Conservation (phyloP, 2,888 invertebrate species). For the Amiota mariae region DNA sequence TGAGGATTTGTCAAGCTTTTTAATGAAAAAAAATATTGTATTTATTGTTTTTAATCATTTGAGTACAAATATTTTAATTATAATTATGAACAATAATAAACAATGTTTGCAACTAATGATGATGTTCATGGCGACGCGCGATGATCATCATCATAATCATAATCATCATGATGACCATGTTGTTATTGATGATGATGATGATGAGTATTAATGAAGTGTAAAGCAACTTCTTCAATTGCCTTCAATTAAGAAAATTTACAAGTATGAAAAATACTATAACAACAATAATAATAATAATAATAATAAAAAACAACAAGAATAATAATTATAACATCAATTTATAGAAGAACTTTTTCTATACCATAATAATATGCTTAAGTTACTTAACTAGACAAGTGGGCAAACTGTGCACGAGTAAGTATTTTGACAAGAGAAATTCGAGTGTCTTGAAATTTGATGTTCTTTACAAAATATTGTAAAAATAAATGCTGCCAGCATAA, state of each 20-base stretch:
- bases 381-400: slow-evolving; percentile 61
- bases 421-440: slow-evolving; percentile 14
- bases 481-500: no score
- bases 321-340: no score
- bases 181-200: background rate
- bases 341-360: no score
- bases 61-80: slow-evolving; percentile 68
- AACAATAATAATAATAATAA: slow-evolving; percentile 40
- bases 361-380: slow-evolving; percentile 8
- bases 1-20: no score
- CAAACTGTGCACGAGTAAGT: slow-evolving; percentile 54
- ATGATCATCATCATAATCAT: slow-evolving; percentile 38
- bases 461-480: no score
- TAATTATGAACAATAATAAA: slow-evolving; percentile 42
- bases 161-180: slow-evolving; percentile 6
- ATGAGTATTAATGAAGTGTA: slow-evolving; percentile 61
- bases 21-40: slow-evolving; percentile 56
- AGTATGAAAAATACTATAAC: slow-evolving; percentile 12
- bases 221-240: slow-evolving; percentile 62
- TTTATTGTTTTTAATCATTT: slow-evolving; percentile 64
- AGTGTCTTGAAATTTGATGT: no score
- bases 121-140: slow-evolving; percentile 24
- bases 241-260: slow-evolving; percentile 67
- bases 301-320: background rate
- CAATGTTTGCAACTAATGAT: background rate